Evolutionary conservation across 2,113 vertebrate species (phyloP).

Genomic region (Myodes glareolus): DNA sequence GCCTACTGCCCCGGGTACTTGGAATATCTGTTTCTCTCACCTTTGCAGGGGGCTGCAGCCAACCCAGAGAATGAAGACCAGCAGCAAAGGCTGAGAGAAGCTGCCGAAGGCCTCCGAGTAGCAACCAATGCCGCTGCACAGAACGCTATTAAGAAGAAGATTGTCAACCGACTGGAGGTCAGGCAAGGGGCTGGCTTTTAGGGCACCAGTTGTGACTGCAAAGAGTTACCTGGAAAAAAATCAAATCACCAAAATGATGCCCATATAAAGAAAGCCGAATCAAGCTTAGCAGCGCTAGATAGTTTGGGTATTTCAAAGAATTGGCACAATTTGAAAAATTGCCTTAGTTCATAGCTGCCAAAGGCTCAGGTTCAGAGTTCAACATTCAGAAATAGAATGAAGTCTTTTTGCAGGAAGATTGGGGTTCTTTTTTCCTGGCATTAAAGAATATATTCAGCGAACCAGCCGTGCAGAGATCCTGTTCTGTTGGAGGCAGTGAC

Average conservation of each 20-base stretch:
- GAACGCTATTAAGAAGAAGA: slow-evolving; percentile 99
- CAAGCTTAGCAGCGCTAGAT: not conserved
- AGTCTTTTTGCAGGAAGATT: not conserved
- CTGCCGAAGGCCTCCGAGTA: slow-evolving; percentile 95
- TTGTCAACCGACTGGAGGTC: slow-evolving; percentile 97
- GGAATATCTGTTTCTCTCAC: slow-evolving; percentile 38
- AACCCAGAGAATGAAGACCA: slow-evolving; percentile 99
- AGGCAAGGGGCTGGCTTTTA: slow-evolving; percentile 42
- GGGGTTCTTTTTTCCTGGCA: not conserved
- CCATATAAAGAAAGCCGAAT: not conserved
- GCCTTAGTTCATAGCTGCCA: not conserved
- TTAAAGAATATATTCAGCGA: not conserved
- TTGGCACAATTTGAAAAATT: slow-evolving; percentile 8
- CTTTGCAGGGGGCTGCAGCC: slow-evolving; percentile 94
- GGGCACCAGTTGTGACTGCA: not conserved
- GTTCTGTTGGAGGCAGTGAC: not conserved
- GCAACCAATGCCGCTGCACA: slow-evolving; percentile 98
- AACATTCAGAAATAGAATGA: not conserved
- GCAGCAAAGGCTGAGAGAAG: slow-evolving; percentile 96
- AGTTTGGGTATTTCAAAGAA: not conserved
- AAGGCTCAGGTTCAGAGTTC: not conserved
- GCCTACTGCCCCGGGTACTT: not conserved
- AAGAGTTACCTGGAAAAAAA: not conserved
- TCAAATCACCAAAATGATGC: not conserved
- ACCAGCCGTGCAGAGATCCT: not conserved